Evolutionary conservation across 2,888 invertebrate species (phyloP).

Genomic region (Euproctis similis): DNA sequence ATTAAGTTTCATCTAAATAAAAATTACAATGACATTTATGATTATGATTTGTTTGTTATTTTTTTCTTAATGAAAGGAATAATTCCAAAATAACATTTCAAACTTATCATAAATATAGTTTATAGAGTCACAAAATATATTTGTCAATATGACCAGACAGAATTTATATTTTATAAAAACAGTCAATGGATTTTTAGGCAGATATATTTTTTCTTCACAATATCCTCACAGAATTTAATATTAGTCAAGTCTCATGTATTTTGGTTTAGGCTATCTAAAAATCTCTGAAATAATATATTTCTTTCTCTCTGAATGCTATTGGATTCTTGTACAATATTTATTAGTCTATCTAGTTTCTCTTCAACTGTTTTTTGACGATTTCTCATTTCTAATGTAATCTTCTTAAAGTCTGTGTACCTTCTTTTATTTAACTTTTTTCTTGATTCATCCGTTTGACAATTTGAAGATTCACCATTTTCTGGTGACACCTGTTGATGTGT

Average conservation of each 20-base stretch:
- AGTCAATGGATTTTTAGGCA: too few species aligned
- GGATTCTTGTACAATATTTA: constrained; percentile 65
- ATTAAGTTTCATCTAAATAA: too few species aligned
- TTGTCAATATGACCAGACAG: too few species aligned
- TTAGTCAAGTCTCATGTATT: constrained; percentile 20
- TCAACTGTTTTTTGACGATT: constrained; percentile 61
- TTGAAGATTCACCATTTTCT: constrained; percentile 42
- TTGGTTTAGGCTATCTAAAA: constrained; percentile 47
- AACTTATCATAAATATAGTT: too few species aligned
- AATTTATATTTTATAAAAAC: too few species aligned
- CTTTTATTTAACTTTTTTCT: constrained; percentile 43
- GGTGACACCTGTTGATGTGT: constrained; percentile 27
- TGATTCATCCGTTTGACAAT: constrained; percentile 39
- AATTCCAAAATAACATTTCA: too few species aligned
- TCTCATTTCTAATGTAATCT: constrained; percentile 57
- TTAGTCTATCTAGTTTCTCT: constrained; percentile 61
- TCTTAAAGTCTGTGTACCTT: constrained; percentile 52
- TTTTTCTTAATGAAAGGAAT: too few species aligned
- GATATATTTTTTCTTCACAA: too few species aligned
- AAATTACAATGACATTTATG: too few species aligned
- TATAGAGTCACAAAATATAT: too few species aligned
- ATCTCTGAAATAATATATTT: constrained; percentile 58
- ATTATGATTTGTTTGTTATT: too few species aligned
- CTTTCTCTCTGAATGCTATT: constrained; percentile 63
- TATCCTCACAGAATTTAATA: too few species aligned